Conservation (phyloP, 2,888 invertebrate genomes). For the Drosophila lutescens region DNA sequence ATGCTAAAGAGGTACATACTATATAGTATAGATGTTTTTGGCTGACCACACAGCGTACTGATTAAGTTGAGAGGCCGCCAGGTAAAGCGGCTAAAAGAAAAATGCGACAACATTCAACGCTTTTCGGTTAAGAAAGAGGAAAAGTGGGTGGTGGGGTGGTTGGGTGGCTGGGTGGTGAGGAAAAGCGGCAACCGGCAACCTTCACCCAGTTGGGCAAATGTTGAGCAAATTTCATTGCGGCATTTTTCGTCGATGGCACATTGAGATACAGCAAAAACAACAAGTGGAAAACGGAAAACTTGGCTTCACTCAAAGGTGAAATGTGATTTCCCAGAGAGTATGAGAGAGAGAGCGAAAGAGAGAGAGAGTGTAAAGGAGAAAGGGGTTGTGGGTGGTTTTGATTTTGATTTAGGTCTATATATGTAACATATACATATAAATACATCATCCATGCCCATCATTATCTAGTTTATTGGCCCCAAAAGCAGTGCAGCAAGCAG, state of each 20-base stretch:
- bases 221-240: slow-evolving; percentile 58
- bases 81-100: slow-evolving; percentile 21
- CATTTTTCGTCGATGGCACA: slow-evolving; percentile 51
- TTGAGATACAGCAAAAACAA: slow-evolving; percentile 22
- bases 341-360: not conserved
- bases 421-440: not conserved
- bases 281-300: slow-evolving; percentile 29
- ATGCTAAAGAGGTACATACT: too few species aligned
- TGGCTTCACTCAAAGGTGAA: slow-evolving; percentile 23
- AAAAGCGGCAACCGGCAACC: slow-evolving; percentile 45
- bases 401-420: not conserved
- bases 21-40: not conserved
- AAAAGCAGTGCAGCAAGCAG: slow-evolving; percentile 14
- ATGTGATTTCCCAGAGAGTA: not conserved
- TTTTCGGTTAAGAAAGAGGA: not conserved
- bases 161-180: not conserved
- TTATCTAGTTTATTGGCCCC: slow-evolving; percentile 48
- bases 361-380: not conserved
- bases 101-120: slow-evolving; percentile 15
- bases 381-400: slow-evolving; percentile 3
- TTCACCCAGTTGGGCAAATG: slow-evolving; percentile 70
- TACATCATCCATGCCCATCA: slow-evolving; percentile 42
- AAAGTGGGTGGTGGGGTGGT: not conserved
- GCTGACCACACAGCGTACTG: slow-evolving; percentile 1
- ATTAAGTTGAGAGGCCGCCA: slow-evolving; percentile 4